Evolutionary conservation across 2,113 vertebrate genomes (phyloP), one percentile per base, ranked within the genome.

Genomic region (Dipodomys ordii): DNA sequence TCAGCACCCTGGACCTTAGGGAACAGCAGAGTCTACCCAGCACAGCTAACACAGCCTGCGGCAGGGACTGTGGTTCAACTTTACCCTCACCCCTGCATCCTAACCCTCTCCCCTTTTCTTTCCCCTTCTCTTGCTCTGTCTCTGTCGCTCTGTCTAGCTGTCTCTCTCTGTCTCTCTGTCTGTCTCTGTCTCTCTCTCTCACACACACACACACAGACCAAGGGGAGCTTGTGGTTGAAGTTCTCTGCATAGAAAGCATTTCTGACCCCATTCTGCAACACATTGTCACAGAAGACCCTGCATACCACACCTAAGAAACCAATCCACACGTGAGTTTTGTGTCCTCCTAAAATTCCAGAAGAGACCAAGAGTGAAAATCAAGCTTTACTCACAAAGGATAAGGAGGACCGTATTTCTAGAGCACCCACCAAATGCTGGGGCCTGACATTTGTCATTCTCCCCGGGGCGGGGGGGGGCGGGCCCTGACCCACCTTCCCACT

Each of bases 281-380:
- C 25, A 15, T 15, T 13, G 53, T 8, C 65, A 30, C 1, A 53
- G 67, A 13, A 62, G 53, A 76, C 44, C 32, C 30, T 18, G 23
- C n/a, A 28, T 18, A 13, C 7, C 0, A 20, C 3, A 3, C 13
- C 10, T 0, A 32, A 12, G 60, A 20, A 62, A 62, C 60, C 60
- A 16, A 62, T 65, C 64, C 35, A 19, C n/a, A 13, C 32, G 22
- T 8, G 32, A 20, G 69, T 27, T 69, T 83, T 28, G 78, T 57
- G 49, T 15, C 28, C 19, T 19, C 80, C 0, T 6, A 15, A 74
- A 85, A 60, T 53, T 44, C 67, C 49, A 20, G 30, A 7, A 5
- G 49, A n/a, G 87, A 78, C 69, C 7, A 0, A 9, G 7, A 77
- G 25, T 10, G 35, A 11, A 72, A 76, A 5, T 69, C 44, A 12